Base-by-base conservation (phyloP, 2,888 invertebrate species). In the Onchidella celtica region DNA sequence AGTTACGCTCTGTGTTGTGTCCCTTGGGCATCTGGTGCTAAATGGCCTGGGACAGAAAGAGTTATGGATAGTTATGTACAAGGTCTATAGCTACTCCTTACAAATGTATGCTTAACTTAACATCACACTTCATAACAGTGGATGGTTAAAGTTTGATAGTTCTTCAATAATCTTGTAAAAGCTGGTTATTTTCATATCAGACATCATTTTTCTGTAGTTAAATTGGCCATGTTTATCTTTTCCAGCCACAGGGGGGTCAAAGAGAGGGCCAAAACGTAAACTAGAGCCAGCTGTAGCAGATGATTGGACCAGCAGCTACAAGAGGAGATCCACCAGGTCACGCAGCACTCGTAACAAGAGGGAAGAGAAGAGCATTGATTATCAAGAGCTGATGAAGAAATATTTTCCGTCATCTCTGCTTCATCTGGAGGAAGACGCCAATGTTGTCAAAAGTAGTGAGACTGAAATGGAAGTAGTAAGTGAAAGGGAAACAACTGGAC, bases 351-450 rank as follows among this genome's bases (percentile, higher is more conserved):
- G 87, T 6, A 86, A 85, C 70, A 87, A 86, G 78, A 90, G 91
- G 74, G 92, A 92, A 82, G 92, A 93, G 81, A 90, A 91, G 59
- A 87, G 83, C 73, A 88, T 93, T n/a, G 92, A 93, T 84, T 92
- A 92, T 80, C 87, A 89, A 75, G 91, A 92, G 75, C 85, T 93
- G 24, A 86, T 93, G n/a, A 87, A 89, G 75, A 90, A 91, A 65
- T 92, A 93, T 81, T 86, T 93, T 70, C 93, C 93, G 24, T 87
- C 90, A 21, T 91, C 85, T 81, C 83, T 91, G 17, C 83, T 73
- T 11, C n/a, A 75, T 14, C 38, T 76, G 27, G n/a, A 59, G 34
- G 40, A 32, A 0, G 57, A 68, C 14, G 34, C 34, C 11, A 6
- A 47, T 36, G 55, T 24, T 55, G 65, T 59, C 17, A 57, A 34